phyloP scores from a whole-genome alignment of 2,888 invertebrate genomes.

The Dioctria rufipes region DNA sequence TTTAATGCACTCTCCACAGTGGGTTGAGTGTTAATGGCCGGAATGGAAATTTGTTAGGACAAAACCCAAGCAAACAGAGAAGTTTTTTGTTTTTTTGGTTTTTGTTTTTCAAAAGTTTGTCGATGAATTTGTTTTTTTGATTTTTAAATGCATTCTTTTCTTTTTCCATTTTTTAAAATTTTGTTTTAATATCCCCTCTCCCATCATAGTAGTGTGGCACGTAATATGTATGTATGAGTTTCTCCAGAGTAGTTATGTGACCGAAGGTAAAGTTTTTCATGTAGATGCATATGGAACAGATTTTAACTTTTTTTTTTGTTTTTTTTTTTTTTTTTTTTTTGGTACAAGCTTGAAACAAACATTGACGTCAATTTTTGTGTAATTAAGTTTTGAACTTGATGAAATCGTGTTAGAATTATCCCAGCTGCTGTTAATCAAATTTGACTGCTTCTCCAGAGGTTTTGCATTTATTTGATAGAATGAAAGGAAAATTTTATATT shows the following conservation, averaged over 20 bases:
- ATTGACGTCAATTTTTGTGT: conserved; percentile 11
- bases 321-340: neutral
- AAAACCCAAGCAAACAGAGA: neutral
- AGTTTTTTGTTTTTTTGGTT: neutral
- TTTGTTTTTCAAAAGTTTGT: neutral
- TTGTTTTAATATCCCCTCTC: neutral
- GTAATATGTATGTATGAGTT: too few relatives aligned
- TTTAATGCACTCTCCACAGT: neutral
- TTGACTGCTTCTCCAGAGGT: neutral
- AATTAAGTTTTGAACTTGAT: neutral
- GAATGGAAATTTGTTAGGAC: conserved; percentile 10
- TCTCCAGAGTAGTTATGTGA: too few relatives aligned
- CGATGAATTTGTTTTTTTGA: neutral
- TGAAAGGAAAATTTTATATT: too few relatives aligned
- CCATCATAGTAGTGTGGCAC: too few relatives aligned
- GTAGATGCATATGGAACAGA: neutral
- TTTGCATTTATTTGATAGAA: too few relatives aligned
- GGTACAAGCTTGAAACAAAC: neutral
- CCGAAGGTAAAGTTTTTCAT: neutral
- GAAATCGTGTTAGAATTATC: conserved; percentile 8
- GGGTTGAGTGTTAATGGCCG: conserved; percentile 5
- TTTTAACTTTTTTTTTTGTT: neutral
- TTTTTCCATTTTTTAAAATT: neutral
- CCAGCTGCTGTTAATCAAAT: conserved; percentile 6
- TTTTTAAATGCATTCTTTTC: neutral